A percentile compares a stretch with the other conserved stretches of the same genome.
phyloP scores from a whole-genome alignment of 2,113 vertebrate species.

The Panthera tigris region DNA sequence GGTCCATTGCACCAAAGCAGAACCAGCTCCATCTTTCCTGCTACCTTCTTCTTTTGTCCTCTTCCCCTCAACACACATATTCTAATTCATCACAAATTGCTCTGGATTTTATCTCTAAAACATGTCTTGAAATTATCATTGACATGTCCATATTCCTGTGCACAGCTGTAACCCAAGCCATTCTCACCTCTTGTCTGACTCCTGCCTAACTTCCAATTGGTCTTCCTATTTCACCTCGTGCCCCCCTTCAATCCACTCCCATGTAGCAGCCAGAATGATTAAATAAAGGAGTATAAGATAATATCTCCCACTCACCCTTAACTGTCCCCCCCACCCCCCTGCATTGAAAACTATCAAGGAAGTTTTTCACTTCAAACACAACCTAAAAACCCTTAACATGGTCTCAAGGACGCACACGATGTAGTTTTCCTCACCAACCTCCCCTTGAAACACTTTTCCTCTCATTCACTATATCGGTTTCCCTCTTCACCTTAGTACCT shows the following conservation, averaged over 20 bases:
- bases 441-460: not conserved
- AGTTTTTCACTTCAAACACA: not conserved
- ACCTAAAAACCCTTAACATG: not conserved
- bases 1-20: not conserved
- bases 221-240: not conserved
- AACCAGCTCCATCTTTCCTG: not conserved
- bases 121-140: not conserved
- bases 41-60: not conserved
- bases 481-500: not conserved
- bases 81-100: not conserved
- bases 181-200: not conserved
- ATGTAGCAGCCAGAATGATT: not conserved
- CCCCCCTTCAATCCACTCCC: not conserved
- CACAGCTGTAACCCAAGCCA: not conserved
- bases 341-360: not conserved
- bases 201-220: not conserved
- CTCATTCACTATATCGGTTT: not conserved
- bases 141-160: not conserved
- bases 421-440: not conserved
- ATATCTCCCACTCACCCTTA: not conserved
- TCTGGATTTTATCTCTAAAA: not conserved
- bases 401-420: not conserved
- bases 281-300: not conserved
- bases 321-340: not conserved
- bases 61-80: not conserved